Base-by-base conservation (phyloP, 37 sponge, comb jelly and placozoan species). In the Ianthella basta region DNA sequence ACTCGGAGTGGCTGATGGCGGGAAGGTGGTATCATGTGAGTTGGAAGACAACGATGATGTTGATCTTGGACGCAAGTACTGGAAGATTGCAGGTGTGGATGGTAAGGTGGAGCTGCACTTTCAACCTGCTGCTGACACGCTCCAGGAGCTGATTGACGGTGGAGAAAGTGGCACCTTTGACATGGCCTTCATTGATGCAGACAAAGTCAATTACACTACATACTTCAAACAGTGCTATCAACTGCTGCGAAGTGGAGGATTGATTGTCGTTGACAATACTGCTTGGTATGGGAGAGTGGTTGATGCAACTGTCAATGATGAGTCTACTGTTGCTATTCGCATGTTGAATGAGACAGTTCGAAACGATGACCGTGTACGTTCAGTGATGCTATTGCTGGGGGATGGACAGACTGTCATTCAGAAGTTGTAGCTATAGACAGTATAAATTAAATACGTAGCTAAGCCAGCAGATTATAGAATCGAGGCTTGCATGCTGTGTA, bases 11-110 rank as follows among this genome's bases (percentile, higher is more conserved):
- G 65, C 87, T 18, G 93, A 92, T 21, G 88, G 60, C 20, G 92
- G 97, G 0, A 94, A 86, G n/a, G 92, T 96, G 72, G 68, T 96
- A n/a, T 90, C 91, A 19, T 95, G 92, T 86, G 97, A 96, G 24
- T 38, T 96, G 8, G 65, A 85, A 4, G 95, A 94, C 33, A 92
- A 64, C 29, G 60, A 84, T 13, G 55, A 56, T 33, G 55, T 89
- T 70, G n/a, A 50, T 18, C 21, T 50, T 19, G 97, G 90, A 23
- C 68, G 54, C 19, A 96, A 89, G 18, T 95, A 79, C 75, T 96
- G 95, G 95, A 86, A 87, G 57, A 55, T 55, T 68, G 97, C 92
- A 53, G 95, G 95, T 13, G 92, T 96, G 19, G 69, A 72, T 14
- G 80, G 60, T 18, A 96, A 90, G 83, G 89, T 96, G 30, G 96